Conservation (phyloP, 1,140 invertebrate genomes). For the Elysia chlorotica region DNA sequence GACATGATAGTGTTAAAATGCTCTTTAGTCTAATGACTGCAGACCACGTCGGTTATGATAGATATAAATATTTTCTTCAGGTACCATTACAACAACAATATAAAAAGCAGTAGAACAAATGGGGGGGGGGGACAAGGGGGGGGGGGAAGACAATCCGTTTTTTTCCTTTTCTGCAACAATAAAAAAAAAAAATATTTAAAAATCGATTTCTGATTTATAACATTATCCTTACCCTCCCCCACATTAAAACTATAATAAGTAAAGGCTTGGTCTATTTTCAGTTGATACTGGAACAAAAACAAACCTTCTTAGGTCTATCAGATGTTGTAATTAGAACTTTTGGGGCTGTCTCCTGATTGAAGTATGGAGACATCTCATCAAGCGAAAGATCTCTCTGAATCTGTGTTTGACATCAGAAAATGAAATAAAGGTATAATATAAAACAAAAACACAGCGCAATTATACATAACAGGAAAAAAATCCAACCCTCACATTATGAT, state of each 20-base stretch:
- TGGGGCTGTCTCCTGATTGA: slow-evolving; percentile 82
- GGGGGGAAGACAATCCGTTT: too few relatives aligned
- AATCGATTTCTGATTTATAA: not conserved
- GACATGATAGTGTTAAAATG: not conserved
- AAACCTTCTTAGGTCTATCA: slow-evolving; percentile 78
- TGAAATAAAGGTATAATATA: not conserved
- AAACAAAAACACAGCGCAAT: not conserved
- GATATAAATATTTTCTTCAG: not conserved
- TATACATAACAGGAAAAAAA: not conserved
- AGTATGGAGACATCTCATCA: slow-evolving; percentile 90
- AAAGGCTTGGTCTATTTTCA: too few relatives aligned
- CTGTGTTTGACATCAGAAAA: slow-evolving; percentile 35
- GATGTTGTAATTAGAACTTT: slow-evolving; percentile 94
- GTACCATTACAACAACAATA: not conserved
- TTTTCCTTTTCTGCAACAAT: not conserved
- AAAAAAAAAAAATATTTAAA: not conserved
- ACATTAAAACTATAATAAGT: not conserved
- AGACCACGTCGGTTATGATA: too few relatives aligned
- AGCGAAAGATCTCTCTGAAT: slow-evolving; percentile 73
- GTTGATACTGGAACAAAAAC: too few relatives aligned
- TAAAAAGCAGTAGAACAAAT: too few relatives aligned
- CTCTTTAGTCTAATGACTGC: not conserved
- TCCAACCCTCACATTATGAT: not conserved
- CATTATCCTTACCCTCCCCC: not conserved
- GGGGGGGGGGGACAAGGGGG: too few relatives aligned